A percentile compares a stretch with the other conserved stretches of the same genome.
Evolutionary conservation across 2,888 invertebrate species (phyloP).

Genomic region (Agrochola lychnidis): DNA sequence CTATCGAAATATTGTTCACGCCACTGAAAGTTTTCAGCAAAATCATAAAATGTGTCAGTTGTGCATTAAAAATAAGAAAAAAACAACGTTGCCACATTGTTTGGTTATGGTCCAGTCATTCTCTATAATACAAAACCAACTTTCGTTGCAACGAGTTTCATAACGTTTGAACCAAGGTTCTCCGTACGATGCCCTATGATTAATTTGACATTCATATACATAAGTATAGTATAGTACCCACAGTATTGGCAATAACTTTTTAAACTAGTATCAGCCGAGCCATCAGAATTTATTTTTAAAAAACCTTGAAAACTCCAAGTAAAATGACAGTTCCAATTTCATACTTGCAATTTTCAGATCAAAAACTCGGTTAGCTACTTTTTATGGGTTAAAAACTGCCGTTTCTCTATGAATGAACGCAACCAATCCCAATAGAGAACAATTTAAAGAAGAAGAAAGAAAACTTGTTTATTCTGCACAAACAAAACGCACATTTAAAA

Average conservation of each 20-base stretch:
- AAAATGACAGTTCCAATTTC: background rate
- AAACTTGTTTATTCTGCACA: too few species aligned
- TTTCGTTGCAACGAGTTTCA: conserved; percentile 24
- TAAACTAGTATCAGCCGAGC: background rate
- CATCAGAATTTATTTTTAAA: too few species aligned
- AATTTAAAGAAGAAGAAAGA: background rate
- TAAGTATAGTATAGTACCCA: background rate
- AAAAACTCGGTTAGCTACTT: too few species aligned
- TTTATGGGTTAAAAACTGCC: background rate
- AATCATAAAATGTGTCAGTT: conserved; percentile 13
- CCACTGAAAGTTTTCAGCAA: background rate
- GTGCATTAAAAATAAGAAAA: background rate
- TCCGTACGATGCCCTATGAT: background rate
- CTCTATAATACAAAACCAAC: conserved; percentile 8
- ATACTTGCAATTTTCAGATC: background rate
- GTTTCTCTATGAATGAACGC: background rate
- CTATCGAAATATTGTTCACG: background rate
- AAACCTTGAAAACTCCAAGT: background rate
- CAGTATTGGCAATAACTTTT: background rate
- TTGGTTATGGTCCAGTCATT: conserved; percentile 7
- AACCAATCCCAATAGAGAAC: background rate
- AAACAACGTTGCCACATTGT: conserved; percentile 3
- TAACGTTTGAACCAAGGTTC: conserved; percentile 6
- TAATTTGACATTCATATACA: conserved; percentile 3
- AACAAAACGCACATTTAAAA: too few species aligned